Conservation (phyloP, 2,113 vertebrate genomes). For the Lichenostomus cassidix region DNA sequence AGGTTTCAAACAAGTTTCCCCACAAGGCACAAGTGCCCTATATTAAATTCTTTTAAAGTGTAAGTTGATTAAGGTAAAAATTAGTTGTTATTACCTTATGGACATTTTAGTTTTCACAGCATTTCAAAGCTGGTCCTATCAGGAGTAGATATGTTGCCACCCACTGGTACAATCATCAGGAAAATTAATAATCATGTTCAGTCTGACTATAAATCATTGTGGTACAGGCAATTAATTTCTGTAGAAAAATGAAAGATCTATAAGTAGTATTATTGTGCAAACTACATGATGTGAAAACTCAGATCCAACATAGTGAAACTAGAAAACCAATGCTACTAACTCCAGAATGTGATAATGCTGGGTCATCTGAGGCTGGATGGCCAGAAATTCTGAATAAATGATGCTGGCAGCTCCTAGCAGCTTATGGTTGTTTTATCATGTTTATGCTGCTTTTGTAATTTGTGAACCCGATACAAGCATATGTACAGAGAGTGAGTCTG, state of each 20-base stretch:
- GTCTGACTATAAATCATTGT: conserved; percentile 92
- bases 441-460: conserved; percentile 2
- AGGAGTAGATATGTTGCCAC: conserved; percentile 83
- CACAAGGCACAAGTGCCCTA: conserved; percentile 81
- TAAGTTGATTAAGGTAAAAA: conserved; percentile 95
- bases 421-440: conserved; percentile 31
- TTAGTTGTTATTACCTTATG: conserved; percentile 89
- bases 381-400: conserved; percentile 57
- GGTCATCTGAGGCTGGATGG: conserved; percentile 56
- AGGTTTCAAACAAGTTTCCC: conserved; percentile 83
- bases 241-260: conserved; percentile 85
- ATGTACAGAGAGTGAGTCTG: not conserved
- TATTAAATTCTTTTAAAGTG: conserved; percentile 89
- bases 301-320: conserved; percentile 72
- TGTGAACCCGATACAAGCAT: not conserved
- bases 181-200: conserved; percentile 97
- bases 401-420: conserved; percentile 25
- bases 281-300: conserved; percentile 82
- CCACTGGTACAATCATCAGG: conserved; percentile 94
- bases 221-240: conserved; percentile 95
- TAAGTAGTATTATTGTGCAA: conserved; percentile 87
- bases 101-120: conserved; percentile 84
- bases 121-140: conserved; percentile 84
- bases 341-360: conserved; percentile 58
- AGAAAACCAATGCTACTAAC: conserved; percentile 66